Conservation (phyloP, 2,797 vertebrate genomes). For the Anguilla megastoma region DNA sequence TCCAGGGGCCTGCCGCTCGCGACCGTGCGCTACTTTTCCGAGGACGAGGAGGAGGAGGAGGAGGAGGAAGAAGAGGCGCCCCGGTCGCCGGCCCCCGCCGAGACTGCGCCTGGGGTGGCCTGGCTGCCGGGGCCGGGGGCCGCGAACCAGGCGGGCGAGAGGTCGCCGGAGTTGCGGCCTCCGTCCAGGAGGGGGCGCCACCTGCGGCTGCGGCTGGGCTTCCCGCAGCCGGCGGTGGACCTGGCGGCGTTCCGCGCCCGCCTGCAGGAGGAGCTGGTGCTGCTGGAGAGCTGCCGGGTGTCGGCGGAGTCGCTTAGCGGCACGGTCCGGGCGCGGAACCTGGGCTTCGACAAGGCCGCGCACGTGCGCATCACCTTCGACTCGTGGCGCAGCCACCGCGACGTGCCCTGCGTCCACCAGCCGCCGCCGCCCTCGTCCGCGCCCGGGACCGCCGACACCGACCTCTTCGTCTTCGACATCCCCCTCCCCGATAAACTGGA, state of each 20-base stretch:
- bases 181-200: slow-evolving; percentile 28
- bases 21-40: slow-evolving; percentile 65
- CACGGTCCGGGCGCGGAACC: slow-evolving; percentile 65
- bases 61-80: neutral
- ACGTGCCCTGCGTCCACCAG: slow-evolving; percentile 67
- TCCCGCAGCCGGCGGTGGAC: slow-evolving; percentile 65
- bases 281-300: slow-evolving; percentile 74
- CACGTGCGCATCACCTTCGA: slow-evolving; percentile 69
- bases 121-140: slow-evolving; percentile 44
- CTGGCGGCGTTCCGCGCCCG: slow-evolving; percentile 49
- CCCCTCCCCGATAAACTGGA: slow-evolving; percentile 57
- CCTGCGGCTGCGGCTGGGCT: slow-evolving; percentile 60
- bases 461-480: slow-evolving; percentile 70
- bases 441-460: slow-evolving; percentile 34
- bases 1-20: slow-evolving; percentile 74
- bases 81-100: slow-evolving; percentile 5
- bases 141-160: neutral
- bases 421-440: slow-evolving; percentile 49
- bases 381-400: slow-evolving; percentile 70
- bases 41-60: slow-evolving; percentile 42
- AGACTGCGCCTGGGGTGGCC: neutral
- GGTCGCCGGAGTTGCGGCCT: slow-evolving; percentile 34
- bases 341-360: slow-evolving; percentile 60
- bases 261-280: slow-evolving; percentile 54
- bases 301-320: slow-evolving; percentile 65